Base-by-base conservation (phyloP, 2,797 vertebrate species). In the Lutra lutra region DNA sequence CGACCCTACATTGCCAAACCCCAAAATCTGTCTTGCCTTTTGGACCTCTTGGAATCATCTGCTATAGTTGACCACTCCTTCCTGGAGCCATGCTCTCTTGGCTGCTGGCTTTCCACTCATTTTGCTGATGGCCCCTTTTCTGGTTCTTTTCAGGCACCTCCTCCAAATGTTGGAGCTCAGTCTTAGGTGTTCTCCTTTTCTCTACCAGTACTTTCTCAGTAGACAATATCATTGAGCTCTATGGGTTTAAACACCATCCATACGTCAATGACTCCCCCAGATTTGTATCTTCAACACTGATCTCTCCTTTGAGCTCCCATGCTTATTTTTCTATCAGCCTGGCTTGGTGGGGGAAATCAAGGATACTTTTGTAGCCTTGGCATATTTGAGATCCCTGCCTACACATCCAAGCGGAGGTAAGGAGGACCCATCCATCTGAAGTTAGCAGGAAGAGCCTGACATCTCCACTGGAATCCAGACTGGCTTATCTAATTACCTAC, bases 361-460 rank as follows among this genome's bases (percentile, higher is more conserved):
- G 35, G n/a, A 72, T 92, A 66, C 38, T 95, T 92, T 92, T 62
- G 64, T 66, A 88, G 79, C 29, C 80, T 72, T 73, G 54, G 35
- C 80, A 38, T 75, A 86, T 84, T 94, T 89, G 43, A 90, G 58
- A 89, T 91, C 48, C 2, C 32, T 79, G 43, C 43, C 43, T 77
- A 32, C 54, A 95, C 32, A 84, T 51, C n/a, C 75, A 86, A 90
- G 38, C 5, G 9, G 89, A 95, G 27, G 20, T 89, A 54, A 1
- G 3, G 79, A 86, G 68, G n/a, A 90, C 21, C 17, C 25, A 79
- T 43, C 14, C 6, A 64, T 64, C 58, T 38, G 27, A 78, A 43
- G 48, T 80, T 73, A 85, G 58, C 11, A 12, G 56, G 62, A 83
- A 93, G 17, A 89, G 15, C n/a, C 82, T 88, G 23, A 48, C 21